phyloP scores from a whole-genome alignment of 2,797 vertebrate species.

The Staurois parvus region DNA sequence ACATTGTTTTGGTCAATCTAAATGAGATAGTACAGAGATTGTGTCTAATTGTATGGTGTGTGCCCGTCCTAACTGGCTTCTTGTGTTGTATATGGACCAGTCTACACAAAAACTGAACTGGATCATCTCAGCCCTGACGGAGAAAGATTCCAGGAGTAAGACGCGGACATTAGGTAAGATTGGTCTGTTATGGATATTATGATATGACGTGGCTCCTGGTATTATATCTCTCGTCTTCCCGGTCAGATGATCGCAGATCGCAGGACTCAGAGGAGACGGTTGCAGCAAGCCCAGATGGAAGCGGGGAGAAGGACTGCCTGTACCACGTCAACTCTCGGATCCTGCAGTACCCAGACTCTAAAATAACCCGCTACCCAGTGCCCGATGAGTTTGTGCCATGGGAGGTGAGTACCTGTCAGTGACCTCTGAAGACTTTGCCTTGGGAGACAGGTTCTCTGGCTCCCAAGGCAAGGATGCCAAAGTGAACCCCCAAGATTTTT shows the following conservation, averaged over 20 bases:
- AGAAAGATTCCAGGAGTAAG: conserved; percentile 39
- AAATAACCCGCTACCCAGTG: conserved; percentile 5
- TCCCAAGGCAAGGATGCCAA: too few species aligned
- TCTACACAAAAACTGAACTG: conserved; percentile 23
- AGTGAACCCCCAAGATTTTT: too few species aligned
- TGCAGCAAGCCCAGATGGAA: not conserved
- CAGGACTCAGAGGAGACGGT: not conserved
- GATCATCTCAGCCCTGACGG: conserved; percentile 47
- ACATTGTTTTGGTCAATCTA: too few species aligned
- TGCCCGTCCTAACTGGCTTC: not conserved
- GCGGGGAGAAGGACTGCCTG: not conserved
- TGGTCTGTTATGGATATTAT: too few species aligned
- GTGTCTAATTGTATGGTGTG: too few species aligned
- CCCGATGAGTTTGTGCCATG: conserved; percentile 55
- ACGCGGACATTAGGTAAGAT: conserved; percentile 38
- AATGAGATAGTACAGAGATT: too few species aligned
- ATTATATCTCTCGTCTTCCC: not conserved
- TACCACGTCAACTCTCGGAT: conserved; percentile 45
- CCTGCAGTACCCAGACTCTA: conserved; percentile 30
- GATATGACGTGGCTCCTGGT: not conserved
- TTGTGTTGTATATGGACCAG: not conserved
- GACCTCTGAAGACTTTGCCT: too few species aligned
- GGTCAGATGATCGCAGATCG: not conserved
- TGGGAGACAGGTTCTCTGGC: too few species aligned
- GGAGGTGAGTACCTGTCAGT: conserved; percentile 26